Percentiles rank a stretch among this genome's conserved stretches.
Conservation (phyloP, 2,888 invertebrate genomes). For the Lochmaea crataegi region DNA sequence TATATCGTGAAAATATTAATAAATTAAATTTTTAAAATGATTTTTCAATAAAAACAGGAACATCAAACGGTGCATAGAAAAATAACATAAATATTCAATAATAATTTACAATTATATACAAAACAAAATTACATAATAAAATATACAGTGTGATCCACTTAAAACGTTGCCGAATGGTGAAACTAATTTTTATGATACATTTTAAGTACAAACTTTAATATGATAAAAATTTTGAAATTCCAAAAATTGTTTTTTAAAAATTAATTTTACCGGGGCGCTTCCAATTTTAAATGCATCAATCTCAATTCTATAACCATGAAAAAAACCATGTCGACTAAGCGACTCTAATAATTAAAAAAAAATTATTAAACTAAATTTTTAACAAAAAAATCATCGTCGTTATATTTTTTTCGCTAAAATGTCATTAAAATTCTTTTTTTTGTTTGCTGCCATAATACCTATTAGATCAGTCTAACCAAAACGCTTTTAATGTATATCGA, state of each 20-base stretch:
- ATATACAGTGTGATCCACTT: neutral
- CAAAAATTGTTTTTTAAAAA: neutral
- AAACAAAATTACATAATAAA: constrained; percentile 1
- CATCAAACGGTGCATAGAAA: neutral
- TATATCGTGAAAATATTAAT: too few species aligned
- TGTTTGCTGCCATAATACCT: constrained; percentile 9
- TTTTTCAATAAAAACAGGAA: neutral
- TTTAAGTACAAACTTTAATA: too few species aligned
- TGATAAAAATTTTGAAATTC: neutral
- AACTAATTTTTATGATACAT: neutral
- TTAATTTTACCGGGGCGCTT: neutral
- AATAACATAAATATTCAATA: constrained; percentile 8
- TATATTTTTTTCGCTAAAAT: neutral
- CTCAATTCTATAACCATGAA: neutral
- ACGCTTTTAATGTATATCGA: neutral
- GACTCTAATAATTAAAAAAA: neutral
- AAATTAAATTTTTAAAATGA: too few species aligned
- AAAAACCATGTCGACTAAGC: neutral
- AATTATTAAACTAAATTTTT: neutral
- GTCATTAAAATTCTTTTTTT: constrained; percentile 4
- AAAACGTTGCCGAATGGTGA: neutral
- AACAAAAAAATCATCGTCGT: constrained; percentile 3
- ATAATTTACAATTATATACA: constrained; percentile 10
- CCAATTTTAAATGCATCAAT: neutral
- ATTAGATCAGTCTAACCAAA: constrained; percentile 28